Base-by-base conservation (phyloP, 1,140 invertebrate genomes). In the Samia ricini region DNA sequence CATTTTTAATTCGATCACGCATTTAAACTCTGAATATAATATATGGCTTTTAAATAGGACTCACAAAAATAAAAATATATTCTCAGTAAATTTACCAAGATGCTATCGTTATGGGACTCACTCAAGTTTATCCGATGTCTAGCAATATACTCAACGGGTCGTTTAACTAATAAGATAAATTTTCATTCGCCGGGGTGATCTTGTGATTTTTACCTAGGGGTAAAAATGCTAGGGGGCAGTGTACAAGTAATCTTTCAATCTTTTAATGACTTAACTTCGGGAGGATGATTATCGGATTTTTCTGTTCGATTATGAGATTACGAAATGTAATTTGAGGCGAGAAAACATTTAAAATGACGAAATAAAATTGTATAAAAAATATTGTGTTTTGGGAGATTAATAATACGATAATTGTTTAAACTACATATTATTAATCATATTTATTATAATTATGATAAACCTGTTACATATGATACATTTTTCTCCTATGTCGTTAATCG, bases 141-240 rank as follows among this genome's bases (percentile, higher is more conserved):
- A 67, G 62, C 59, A 50, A 60, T n/a, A n/a, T 12, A 36, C 54
- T 21, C 61, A 56, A 68, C 85, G 81, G 69, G 69, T 77, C 81
- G 85, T 88, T 88, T 85, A 88, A 88, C 85, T 81, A 82, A 88
- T 83, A 77, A 80, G 80, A 85, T 85, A 83, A 85, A 83, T 84
- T 76, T 81, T 70, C 36, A 50, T 36, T 52, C 72, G 77, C 70
- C 57, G 33, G 33, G 33, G 33, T 42, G 33, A 42, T 42, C n/a
- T 42, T 42, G 10, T 42, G 71, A 75, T 86, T 84, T 79, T 80
- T 80, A 77, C 79, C 84, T 82, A n/a, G n/a, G n/a, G n/a, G n/a
- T n/a, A n/a, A n/a, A n/a, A n/a, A n/a, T n/a, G n/a, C 74, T 64
- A 74, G 72, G n/a, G n/a, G n/a, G 68, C 56, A 69, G 63, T 60